Evolutionary conservation across 2,797 vertebrate genomes (phyloP).

Genomic region (Adelosebastes latens): DNA sequence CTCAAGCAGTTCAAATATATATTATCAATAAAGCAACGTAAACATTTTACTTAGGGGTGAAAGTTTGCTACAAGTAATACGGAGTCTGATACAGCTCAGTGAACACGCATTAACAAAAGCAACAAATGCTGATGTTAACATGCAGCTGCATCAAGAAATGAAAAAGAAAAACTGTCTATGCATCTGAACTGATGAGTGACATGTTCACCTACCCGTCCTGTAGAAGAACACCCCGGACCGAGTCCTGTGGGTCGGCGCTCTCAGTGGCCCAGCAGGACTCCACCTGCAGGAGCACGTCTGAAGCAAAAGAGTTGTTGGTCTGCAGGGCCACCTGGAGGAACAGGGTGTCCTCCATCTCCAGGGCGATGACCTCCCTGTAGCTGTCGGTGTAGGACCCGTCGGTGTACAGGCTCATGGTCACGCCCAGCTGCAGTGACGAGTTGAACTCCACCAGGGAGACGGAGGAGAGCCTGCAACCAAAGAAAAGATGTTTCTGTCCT

Average conservation of each 20-base stretch:
- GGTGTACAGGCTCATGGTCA: conserved; percentile 68
- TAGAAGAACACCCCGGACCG: conserved; percentile 56
- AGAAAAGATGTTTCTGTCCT: not conserved
- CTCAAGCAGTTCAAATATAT: not conserved
- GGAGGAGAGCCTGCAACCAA: conserved; percentile 50
- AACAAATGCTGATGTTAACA: not conserved
- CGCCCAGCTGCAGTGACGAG: conserved; percentile 60
- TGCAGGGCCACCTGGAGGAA: conserved; percentile 75
- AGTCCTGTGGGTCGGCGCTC: conserved; percentile 50
- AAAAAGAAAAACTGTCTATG: not conserved
- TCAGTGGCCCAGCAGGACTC: conserved; percentile 81
- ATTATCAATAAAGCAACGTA: not conserved
- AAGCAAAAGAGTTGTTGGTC: conserved; percentile 56
- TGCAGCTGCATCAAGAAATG: not conserved
- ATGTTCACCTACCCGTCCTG: conserved; percentile 63
- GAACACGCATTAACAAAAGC: not conserved
- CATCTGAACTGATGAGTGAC: not conserved
- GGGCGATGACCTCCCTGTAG: conserved; percentile 12
- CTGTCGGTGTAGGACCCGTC: conserved; percentile 44
- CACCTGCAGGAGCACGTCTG: conserved; percentile 67
- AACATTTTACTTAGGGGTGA: not conserved
- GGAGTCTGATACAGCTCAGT: not conserved
- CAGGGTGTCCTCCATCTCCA: conserved; percentile 58
- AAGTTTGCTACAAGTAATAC: not conserved
- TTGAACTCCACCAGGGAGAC: conserved; percentile 65